These are phyloP conservation scores for Acronicta aceris DNA, from an alignment of 2,888 invertebrate species.

Conservation along the genomic window DNA sequence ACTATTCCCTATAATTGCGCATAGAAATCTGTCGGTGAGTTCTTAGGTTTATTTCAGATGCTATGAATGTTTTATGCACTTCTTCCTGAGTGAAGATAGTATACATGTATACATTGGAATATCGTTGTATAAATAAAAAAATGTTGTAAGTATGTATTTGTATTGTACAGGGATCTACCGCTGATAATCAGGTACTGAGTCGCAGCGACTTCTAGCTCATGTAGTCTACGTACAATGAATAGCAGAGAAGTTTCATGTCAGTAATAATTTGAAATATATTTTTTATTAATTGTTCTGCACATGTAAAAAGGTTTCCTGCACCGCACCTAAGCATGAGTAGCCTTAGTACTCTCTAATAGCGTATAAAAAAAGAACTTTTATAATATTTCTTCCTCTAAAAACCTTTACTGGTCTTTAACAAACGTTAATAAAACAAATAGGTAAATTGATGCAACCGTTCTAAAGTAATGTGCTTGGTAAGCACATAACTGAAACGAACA, in stretches of 20 bases:
- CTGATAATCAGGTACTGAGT: slow-evolving; percentile 45
- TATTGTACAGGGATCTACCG: slow-evolving; percentile 39
- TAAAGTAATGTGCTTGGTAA: too few relatives aligned
- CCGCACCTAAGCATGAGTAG: slow-evolving; percentile 12
- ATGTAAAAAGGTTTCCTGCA: slow-evolving; percentile 6
- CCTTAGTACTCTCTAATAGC: too few relatives aligned
- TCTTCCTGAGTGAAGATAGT: neutral
- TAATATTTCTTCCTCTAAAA: too few relatives aligned
- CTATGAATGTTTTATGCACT: slow-evolving; percentile 9
- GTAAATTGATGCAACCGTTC: too few relatives aligned
- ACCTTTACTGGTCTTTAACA: too few relatives aligned
- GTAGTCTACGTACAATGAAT: slow-evolving; percentile 33
- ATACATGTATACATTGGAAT: neutral
- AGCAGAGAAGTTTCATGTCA: slow-evolving; percentile 44
- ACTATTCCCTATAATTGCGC: too few relatives aligned
- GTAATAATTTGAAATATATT: slow-evolving; percentile 16
- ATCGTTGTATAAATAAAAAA: too few relatives aligned
- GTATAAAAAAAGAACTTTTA: too few relatives aligned
- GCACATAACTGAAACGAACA: too few relatives aligned
- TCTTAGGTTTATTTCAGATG: slow-evolving; percentile 4
- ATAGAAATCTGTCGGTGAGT: slow-evolving; percentile 60
- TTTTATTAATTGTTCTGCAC: slow-evolving; percentile 14
- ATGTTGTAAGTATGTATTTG: slow-evolving; percentile 14
- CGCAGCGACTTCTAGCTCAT: slow-evolving; percentile 30
- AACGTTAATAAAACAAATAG: too few relatives aligned